These are phyloP conservation scores for Rhynchonycteris naso DNA, from an alignment of 2,797 vertebrate species.

Conservation along the genomic window DNA sequence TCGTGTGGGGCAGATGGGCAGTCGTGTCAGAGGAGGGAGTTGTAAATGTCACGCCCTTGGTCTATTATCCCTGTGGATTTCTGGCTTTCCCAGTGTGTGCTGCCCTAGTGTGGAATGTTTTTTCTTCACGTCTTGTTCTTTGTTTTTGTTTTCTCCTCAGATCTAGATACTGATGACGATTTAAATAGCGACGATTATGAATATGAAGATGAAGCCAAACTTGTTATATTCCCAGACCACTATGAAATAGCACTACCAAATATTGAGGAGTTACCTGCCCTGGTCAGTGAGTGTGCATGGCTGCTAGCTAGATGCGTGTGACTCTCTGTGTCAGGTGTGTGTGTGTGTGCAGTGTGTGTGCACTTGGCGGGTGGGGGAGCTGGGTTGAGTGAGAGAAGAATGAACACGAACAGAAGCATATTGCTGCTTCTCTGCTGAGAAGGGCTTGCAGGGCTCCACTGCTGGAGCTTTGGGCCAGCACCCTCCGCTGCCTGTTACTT, in stretches of 20 bases:
- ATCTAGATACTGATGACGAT: conserved; percentile 96
- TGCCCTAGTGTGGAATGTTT: background rate
- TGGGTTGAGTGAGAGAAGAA: background rate
- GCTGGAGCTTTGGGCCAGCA: rapidly evolving
- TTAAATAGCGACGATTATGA: conserved; percentile 97
- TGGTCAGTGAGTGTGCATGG: conserved; percentile 93
- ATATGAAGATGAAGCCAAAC: conserved; percentile 98
- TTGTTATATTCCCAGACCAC: conserved; percentile 99
- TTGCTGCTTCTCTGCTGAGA: background rate
- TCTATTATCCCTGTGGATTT: background rate
- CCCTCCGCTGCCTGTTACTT: background rate
- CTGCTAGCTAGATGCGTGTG: conserved; percentile 62
- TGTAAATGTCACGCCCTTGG: background rate
- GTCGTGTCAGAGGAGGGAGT: background rate
- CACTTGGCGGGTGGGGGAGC: background rate
- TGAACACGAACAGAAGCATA: background rate
- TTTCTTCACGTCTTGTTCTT: conserved; percentile 72
- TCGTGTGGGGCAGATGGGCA: background rate
- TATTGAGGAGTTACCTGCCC: conserved; percentile 98
- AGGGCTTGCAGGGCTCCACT: background rate
- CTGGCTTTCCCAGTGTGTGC: background rate
- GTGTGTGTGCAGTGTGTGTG: conserved; percentile 27
- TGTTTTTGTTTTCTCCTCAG: conserved; percentile 88
- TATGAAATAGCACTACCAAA: conserved; percentile 99
- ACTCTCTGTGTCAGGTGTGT: conserved; percentile 67